Evolutionary conservation across 2,113 vertebrate species (phyloP).

Genomic region (Sinocyclocheilus anophthalmus): DNA sequence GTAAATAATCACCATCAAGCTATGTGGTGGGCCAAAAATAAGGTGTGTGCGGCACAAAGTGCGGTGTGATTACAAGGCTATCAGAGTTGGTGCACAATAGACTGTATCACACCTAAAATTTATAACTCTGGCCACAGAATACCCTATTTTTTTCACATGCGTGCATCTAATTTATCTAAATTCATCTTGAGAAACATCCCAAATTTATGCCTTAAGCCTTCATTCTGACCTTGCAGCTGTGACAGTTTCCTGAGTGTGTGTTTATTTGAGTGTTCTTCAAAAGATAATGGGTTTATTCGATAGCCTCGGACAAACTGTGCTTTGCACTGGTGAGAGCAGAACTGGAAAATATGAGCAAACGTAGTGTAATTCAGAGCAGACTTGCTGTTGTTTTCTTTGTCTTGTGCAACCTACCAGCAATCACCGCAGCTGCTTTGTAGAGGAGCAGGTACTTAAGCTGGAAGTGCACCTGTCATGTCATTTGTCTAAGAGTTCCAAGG

Average conservation of each 20-base stretch:
- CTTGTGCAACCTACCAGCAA: slow-evolving; percentile 31
- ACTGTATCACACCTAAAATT: too few relatives aligned
- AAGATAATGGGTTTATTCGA: slow-evolving; percentile 16
- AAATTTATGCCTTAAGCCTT: background rate
- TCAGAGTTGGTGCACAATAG: too few relatives aligned
- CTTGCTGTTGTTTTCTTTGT: slow-evolving; percentile 17
- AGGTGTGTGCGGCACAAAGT: too few relatives aligned
- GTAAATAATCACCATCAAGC: too few relatives aligned
- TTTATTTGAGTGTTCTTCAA: background rate
- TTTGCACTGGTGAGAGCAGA: background rate
- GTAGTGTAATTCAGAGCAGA: slow-evolving; percentile 5
- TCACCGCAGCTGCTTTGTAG: slow-evolving; percentile 42
- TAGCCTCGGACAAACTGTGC: background rate
- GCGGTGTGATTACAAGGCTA: too few relatives aligned
- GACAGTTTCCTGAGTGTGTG: background rate
- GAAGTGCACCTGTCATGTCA: slow-evolving; percentile 59
- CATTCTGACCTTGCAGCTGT: background rate
- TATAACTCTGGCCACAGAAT: too few relatives aligned
- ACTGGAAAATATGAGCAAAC: slow-evolving; percentile 4
- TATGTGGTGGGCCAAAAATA: too few relatives aligned
- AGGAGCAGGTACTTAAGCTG: slow-evolving; percentile 52
- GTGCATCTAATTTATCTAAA: background rate
- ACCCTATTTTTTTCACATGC: background rate
- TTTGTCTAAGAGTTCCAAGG: slow-evolving; percentile 57
- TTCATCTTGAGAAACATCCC: background rate